Base-by-base conservation (phyloP, 2,113 vertebrate genomes). In the Xiphophorus hellerii region DNA sequence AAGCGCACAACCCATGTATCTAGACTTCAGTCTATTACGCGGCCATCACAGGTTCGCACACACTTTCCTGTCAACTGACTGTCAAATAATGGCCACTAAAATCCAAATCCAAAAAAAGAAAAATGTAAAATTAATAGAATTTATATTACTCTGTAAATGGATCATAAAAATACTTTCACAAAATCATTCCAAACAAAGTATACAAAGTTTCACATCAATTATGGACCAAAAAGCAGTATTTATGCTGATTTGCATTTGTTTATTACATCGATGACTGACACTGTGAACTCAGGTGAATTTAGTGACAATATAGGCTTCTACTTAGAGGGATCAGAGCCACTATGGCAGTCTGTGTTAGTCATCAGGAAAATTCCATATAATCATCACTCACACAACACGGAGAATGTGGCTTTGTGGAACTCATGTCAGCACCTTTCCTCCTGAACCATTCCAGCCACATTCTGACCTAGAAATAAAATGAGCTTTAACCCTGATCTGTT, bases 301-400 rank as follows among this genome's bases (percentile, higher is more conserved):
- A 68, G 71, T 74, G 80, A 87, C 48, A 25, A 31, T 60, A 73
- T 58, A 27, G 74, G 67, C 70, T 80, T 44, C 71, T 39, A 54
- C 65, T 84, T 64, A 77, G 74, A 68, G 74, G 71, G 28, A 87
- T 80, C 74, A 62, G 75, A 72, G 81, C 75, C 77, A 77, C 68
- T 71, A 44, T 35, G 73, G 67, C 60, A 60, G 84, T 75, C 90
- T 90, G 88, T 51, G 75, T 80, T 84, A 83, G 66, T 89, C 84
- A 89, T 92, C 84, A 89, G 77, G 65, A 78, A 81, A 82, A 83
- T 82, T 48, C 75, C 51, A 65, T 58, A 73, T 61, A 81, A 77
- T 88, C 85, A 88, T 87, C 84, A 84, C 85, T 86, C 75, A 84
- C 48, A 54, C 37, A 92, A 82, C 71, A 64, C 7, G 13, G 54